Evolutionary conservation across 2,888 invertebrate species (phyloP).

Genomic region (Andrena fulva): DNA sequence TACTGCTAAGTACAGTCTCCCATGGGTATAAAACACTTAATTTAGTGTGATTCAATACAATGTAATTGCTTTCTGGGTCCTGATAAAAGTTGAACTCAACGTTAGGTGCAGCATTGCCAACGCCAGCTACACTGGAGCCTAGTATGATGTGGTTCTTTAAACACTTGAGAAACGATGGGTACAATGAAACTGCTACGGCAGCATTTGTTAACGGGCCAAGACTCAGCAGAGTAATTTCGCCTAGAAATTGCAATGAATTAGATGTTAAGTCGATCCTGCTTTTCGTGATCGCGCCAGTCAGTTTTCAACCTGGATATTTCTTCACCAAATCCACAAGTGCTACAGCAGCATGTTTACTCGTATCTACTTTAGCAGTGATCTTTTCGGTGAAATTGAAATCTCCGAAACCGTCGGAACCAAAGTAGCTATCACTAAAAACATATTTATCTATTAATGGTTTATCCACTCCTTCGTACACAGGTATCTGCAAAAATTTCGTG

Average conservation of each 20-base stretch:
- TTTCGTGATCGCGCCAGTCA: not conserved
- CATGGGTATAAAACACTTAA: slow-evolving; percentile 85
- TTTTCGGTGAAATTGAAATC: slow-evolving; percentile 83
- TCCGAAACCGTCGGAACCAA: slow-evolving; percentile 86
- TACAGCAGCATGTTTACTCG: slow-evolving; percentile 83
- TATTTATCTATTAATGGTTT: slow-evolving; percentile 79
- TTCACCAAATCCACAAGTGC: slow-evolving; percentile 83
- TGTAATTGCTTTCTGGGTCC: slow-evolving; percentile 87
- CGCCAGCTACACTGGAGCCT: slow-evolving; percentile 80
- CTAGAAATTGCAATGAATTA: slow-evolving; percentile 68
- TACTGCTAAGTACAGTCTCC: slow-evolving; percentile 82
- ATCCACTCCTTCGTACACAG: slow-evolving; percentile 84
- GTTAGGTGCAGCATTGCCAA: slow-evolving; percentile 81
- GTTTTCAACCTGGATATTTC: slow-evolving; percentile 76
- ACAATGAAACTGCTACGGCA: slow-evolving; percentile 85
- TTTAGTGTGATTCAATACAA: slow-evolving; percentile 84
- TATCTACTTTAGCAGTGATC: slow-evolving; percentile 78
- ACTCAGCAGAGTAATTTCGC: slow-evolving; percentile 80
- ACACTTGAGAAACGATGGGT: slow-evolving; percentile 77
- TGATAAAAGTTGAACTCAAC: slow-evolving; percentile 87
- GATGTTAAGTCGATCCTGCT: not conserved
- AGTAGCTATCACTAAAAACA: slow-evolving; percentile 69
- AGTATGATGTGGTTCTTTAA: slow-evolving; percentile 80
- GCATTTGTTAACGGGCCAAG: slow-evolving; percentile 87
- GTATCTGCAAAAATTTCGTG: slow-evolving; percentile 82